These are phyloP conservation scores for Ochropacha duplaris DNA, from an alignment of 2,888 invertebrate species.

Conservation along the genomic window DNA sequence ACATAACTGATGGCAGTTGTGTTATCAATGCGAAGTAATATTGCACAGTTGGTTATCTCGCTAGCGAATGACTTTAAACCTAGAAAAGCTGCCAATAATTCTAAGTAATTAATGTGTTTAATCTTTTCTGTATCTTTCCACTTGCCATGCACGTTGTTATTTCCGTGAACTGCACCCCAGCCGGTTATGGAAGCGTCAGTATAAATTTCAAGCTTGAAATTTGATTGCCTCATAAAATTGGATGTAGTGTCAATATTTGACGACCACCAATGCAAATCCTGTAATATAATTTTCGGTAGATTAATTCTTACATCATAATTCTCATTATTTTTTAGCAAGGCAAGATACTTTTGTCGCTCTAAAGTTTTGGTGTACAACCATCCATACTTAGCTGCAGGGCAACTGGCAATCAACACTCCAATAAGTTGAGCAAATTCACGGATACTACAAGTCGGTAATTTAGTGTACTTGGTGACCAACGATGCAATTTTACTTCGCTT, in stretches of 20 bases:
- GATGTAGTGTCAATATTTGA: background rate
- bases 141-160: too few relatives aligned
- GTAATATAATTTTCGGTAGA: background rate
- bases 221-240: background rate
- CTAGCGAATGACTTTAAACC: too few relatives aligned
- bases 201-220: background rate
- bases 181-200: background rate
- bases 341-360: constrained; percentile 6
- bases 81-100: too few relatives aligned
- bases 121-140: too few relatives aligned
- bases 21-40: too few relatives aligned
- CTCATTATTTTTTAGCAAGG: background rate
- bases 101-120: too few relatives aligned
- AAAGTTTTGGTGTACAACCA: constrained; percentile 15
- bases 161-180: too few relatives aligned
- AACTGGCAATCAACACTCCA: constrained; percentile 7
- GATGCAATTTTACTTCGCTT: background rate
- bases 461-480: background rate
- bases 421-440: constrained; percentile 9
- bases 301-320: background rate
- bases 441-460: background rate
- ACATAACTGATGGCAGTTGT: too few relatives aligned
- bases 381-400: constrained; percentile 13
- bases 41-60: too few relatives aligned
- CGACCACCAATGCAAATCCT: background rate